A percentile compares a stretch with the other conserved stretches of the same genome.
Evolutionary conservation across 2,113 vertebrate genomes (phyloP).

Genomic region (Pygoscelis adeliae): DNA sequence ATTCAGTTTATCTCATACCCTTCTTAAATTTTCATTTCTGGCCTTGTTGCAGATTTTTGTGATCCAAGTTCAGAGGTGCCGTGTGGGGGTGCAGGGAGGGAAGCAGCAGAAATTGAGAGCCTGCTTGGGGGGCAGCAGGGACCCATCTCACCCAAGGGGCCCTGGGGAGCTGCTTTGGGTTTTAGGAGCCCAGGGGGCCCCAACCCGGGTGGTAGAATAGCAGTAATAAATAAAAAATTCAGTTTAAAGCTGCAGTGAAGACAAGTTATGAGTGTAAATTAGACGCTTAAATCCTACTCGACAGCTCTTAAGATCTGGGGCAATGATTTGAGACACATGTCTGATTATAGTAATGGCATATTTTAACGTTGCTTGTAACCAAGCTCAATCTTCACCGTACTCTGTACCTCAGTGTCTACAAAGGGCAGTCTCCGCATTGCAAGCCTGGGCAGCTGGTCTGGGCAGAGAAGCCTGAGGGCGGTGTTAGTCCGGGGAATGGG

Average conservation of each 20-base stretch:
- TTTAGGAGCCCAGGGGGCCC: background rate
- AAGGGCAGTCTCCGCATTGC: background rate
- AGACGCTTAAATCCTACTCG: background rate
- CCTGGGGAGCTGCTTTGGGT: background rate
- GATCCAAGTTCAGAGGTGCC: background rate
- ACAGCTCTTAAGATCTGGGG: background rate
- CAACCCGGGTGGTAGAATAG: rapidly evolving
- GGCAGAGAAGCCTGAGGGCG: background rate
- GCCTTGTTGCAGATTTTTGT: background rate
- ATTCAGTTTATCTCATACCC: background rate
- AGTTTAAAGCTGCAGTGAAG: background rate
- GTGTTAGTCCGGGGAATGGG: rapidly evolving
- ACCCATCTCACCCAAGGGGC: background rate
- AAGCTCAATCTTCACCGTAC: background rate
- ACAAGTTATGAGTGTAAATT: background rate
- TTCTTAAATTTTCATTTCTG: background rate
- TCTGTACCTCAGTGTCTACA: background rate
- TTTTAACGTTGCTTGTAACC: background rate
- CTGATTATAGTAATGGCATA: background rate
- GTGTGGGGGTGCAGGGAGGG: background rate
- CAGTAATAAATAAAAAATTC: background rate
- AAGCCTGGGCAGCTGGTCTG: background rate
- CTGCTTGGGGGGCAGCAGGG: rapidly evolving
- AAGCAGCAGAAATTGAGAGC: background rate
- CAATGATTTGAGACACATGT: background rate